Evolutionary conservation across 2,888 invertebrate species (phyloP).

Genomic region (Sepiola atlantica): DNA sequence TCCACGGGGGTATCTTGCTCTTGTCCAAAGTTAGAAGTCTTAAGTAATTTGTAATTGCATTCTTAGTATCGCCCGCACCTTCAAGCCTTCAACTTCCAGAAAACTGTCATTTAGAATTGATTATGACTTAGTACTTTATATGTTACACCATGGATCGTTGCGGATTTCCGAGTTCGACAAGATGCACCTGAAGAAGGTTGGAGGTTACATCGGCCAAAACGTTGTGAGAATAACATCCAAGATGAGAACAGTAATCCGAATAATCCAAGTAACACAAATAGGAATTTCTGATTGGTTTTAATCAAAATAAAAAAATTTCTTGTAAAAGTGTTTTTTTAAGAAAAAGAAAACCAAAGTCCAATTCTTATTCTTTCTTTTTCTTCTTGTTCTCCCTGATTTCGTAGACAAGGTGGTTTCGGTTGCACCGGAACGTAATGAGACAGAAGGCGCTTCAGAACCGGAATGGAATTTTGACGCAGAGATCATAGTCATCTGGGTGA

Average conservation of each 20-base stretch:
- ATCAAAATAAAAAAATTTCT: too few relatives aligned
- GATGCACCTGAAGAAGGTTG: background rate
- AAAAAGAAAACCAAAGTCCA: background rate
- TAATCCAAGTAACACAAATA: background rate
- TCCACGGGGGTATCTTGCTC: too few relatives aligned
- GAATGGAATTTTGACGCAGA: slow-evolving; percentile 42
- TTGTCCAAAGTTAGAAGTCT: too few relatives aligned
- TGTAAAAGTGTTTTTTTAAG: background rate
- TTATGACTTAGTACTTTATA: too few relatives aligned
- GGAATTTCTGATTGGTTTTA: too few relatives aligned
- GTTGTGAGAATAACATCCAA: background rate
- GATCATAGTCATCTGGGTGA: slow-evolving; percentile 41
- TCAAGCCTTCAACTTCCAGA: too few relatives aligned
- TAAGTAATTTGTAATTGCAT: too few relatives aligned
- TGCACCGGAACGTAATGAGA: slow-evolving; percentile 24
- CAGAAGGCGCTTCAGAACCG: background rate
- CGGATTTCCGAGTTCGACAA: background rate
- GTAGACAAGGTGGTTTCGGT: slow-evolving; percentile 17
- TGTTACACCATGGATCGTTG: too few relatives aligned
- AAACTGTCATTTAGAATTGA: too few relatives aligned
- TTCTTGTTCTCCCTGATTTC: background rate
- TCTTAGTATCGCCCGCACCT: too few relatives aligned
- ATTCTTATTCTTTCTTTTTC: background rate
- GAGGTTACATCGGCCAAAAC: background rate
- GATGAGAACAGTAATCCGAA: too few relatives aligned